Base-by-base conservation (phyloP, 2,888 invertebrate species). In the Cantharis rustica region DNA sequence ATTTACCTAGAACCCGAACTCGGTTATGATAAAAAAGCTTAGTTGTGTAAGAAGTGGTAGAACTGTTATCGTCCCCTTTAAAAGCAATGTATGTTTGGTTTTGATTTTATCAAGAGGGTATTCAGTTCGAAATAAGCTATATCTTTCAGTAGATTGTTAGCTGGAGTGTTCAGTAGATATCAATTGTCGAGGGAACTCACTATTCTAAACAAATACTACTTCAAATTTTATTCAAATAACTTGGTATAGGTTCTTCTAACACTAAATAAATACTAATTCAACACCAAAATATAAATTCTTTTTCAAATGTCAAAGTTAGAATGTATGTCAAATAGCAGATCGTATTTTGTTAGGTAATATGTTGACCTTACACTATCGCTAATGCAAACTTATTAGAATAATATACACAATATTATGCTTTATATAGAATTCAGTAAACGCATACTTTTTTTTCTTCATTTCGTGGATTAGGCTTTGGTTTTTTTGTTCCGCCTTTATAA, bases 1-100 rank as follows among this genome's bases (percentile, higher is more conserved):
- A 82, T 84, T 83, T 80, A 80, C 79, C 79, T 75, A 69, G 27
- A 47, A 77, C 69, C 75, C 75, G 20, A 68, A 74, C 69, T 68
- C 27, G 68, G 31, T 13, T 62, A 16, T 61, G 75, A 74, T 74
- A 77, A 73, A 77, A 66, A 73, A 31, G 62, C 68, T 70, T 71
- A 71, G 71, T 17, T 11, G 16, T 17, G 23, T 71, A 69, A 62
- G 64, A 20, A 68, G 68, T 72, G 68, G 70, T 68, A 15, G 16
- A 71, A 27, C 17, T 27, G 69, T 69, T 69, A 68, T 71, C 69
- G 15, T 47, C 26, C 61, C 68, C 63, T 73, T 73, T 76, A 66
- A 68, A 27, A 66, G 68, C 69, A 47, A n/a, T 47, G 47, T 47
- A 47, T 70, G 73, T 79, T 77, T 75, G 77, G 75, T 79, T 78